phyloP scores from a whole-genome alignment of 2,888 invertebrate species.

The Artemia sp. region DNA sequence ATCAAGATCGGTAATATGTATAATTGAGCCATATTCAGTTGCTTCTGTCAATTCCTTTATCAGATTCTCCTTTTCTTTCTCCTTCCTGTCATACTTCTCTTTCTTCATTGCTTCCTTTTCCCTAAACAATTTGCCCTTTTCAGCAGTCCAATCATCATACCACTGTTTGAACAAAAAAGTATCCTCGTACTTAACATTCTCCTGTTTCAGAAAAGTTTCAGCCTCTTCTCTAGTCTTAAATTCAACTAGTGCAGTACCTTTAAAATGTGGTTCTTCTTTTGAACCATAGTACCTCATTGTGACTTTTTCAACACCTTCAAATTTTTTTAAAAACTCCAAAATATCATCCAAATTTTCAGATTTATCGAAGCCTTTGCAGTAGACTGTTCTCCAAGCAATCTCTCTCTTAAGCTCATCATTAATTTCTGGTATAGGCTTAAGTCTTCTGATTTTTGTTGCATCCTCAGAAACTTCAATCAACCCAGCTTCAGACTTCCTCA shows the following conservation, averaged over 20 bases:
- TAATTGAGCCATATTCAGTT: conserved; percentile 28
- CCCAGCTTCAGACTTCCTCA: conserved; percentile 53
- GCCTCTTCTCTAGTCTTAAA: conserved; percentile 66
- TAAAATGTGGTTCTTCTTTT: conserved; percentile 42
- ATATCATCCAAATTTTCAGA: conserved; percentile 48
- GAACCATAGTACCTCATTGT: conserved; percentile 45
- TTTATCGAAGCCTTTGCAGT: conserved; percentile 66
- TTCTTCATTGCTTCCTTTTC: conserved; percentile 27
- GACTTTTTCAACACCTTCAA: conserved; percentile 50
- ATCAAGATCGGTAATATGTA: conserved; percentile 28
- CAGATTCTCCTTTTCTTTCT: conserved; percentile 27
- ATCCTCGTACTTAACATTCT: conserved; percentile 49
- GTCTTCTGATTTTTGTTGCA: conserved; percentile 49
- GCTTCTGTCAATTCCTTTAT: conserved; percentile 26
- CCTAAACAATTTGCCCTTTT: conserved; percentile 29
- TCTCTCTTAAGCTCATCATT: conserved; percentile 65
- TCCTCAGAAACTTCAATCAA: conserved; percentile 56
- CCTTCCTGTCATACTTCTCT: conserved; percentile 30
- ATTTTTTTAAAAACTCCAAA: conserved; percentile 50
- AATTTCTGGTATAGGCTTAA: conserved; percentile 60
- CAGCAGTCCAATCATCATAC: conserved; percentile 39
- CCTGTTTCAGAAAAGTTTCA: conserved; percentile 52
- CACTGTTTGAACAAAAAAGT: conserved; percentile 46
- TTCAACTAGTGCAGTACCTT: conserved; percentile 80
- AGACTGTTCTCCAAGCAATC: conserved; percentile 55